Evolutionary conservation across 1,140 invertebrate genomes (phyloP).

Genomic region (Dendrolimus kikuchii): DNA sequence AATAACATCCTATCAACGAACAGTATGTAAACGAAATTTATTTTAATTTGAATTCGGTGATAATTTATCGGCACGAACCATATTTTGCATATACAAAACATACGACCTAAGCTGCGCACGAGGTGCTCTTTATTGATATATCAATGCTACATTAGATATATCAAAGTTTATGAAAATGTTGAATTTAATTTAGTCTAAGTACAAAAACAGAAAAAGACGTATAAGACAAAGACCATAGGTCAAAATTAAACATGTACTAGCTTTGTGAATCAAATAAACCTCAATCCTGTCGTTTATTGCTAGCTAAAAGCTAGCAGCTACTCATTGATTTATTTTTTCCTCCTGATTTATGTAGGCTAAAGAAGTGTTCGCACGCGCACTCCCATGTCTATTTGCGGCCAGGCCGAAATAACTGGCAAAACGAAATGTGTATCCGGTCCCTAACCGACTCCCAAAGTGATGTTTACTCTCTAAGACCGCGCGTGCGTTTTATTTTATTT

Average conservation of each 20-base stretch:
- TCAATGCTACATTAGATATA: too few relatives aligned
- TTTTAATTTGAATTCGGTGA: too few relatives aligned
- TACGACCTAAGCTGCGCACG: too few relatives aligned
- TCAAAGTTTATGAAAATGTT: too few relatives aligned
- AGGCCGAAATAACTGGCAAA: constrained; percentile 43
- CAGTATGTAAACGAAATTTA: background rate
- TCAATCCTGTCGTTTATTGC: constrained; percentile 18
- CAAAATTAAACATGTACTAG: too few relatives aligned
- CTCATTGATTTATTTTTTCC: constrained; percentile 26
- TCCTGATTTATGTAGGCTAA: constrained; percentile 30
- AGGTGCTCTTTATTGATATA: too few relatives aligned
- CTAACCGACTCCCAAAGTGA: constrained; percentile 22
- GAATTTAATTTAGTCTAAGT: too few relatives aligned
- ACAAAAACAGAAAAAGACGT: too few relatives aligned
- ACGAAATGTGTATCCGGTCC: constrained; percentile 40
- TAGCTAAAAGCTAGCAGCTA: constrained; percentile 21
- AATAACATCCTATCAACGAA: constrained; percentile 11
- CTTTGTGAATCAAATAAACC: constrained; percentile 11
- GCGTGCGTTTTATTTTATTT: constrained; percentile 18
- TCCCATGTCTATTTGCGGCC: constrained; percentile 42
- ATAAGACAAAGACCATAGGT: background rate
- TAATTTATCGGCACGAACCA: too few relatives aligned
- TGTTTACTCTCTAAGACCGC: constrained; percentile 28
- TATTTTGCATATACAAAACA: too few relatives aligned
- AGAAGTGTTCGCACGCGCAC: constrained; percentile 34